phyloP scores from a whole-genome alignment of 1,140 invertebrate genomes.

The Atta texana region DNA sequence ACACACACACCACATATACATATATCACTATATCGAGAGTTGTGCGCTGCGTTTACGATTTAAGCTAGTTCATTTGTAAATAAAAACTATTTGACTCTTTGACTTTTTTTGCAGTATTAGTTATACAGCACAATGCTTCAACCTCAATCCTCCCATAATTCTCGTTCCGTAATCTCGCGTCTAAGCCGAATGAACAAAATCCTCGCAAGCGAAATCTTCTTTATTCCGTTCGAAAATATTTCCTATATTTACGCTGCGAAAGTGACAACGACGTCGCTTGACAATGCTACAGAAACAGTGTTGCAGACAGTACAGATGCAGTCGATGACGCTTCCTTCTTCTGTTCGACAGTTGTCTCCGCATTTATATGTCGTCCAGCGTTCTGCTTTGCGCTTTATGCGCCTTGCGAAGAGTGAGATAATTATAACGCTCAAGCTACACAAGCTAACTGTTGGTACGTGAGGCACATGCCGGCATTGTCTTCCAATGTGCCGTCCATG shows the following conservation, averaged over 20 bases:
- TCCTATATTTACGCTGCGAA: background rate
- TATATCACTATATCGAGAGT: slow-evolving; percentile 83
- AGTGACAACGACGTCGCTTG: background rate
- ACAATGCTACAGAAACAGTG: background rate
- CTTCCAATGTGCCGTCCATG: slow-evolving; percentile 90
- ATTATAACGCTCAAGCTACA: slow-evolving; percentile 76
- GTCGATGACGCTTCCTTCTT: background rate
- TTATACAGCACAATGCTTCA: background rate
- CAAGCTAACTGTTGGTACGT: slow-evolving; percentile 91
- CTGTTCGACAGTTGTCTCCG: slow-evolving; percentile 15
- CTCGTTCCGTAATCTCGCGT: background rate
- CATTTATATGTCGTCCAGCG: slow-evolving; percentile 24
- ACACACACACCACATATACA: too few relatives aligned
- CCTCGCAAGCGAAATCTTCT: background rate
- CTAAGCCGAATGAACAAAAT: background rate
- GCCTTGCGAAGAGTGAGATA: background rate
- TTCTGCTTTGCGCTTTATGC: background rate
- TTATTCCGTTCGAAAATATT: background rate
- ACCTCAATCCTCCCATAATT: background rate
- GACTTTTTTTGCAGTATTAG: slow-evolving; percentile 59
- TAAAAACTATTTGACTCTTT: slow-evolving; percentile 86
- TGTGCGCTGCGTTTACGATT: slow-evolving; percentile 84
- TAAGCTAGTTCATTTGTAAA: slow-evolving; percentile 86
- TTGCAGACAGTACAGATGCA: background rate
- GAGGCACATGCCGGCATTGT: slow-evolving; percentile 93